Percentiles rank a stretch among this genome's conserved stretches.
Evolutionary conservation across 2,797 vertebrate species (phyloP).

Genomic region (Phoebastria nigripes): DNA sequence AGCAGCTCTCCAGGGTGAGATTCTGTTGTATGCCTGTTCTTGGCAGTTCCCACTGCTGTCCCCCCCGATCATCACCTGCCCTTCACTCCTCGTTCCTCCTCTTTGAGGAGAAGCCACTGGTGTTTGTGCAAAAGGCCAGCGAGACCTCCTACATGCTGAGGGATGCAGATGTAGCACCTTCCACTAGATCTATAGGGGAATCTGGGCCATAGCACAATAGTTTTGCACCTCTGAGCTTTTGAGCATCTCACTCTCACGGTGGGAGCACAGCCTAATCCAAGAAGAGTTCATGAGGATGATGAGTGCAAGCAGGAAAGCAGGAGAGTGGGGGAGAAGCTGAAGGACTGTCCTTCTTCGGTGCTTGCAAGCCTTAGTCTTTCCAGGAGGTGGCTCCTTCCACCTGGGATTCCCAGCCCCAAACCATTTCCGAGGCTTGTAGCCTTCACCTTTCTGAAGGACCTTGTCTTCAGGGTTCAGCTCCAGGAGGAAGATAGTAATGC

Average conservation of each 20-base stretch:
- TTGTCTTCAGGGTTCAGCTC: background rate
- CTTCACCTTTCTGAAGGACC: background rate
- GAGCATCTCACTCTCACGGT: fast-evolving
- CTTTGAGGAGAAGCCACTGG: background rate
- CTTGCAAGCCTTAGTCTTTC: background rate
- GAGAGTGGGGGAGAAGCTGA: fast-evolving
- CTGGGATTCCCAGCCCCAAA: background rate
- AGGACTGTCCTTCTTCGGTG: fast-evolving
- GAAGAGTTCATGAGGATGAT: fast-evolving
- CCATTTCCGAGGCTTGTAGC: background rate
- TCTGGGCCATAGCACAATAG: fast-evolving
- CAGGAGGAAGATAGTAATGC: background rate
- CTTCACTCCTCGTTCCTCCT: background rate
- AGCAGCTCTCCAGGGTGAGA: background rate
- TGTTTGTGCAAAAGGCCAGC: background rate
- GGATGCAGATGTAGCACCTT: background rate
- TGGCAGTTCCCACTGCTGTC: background rate
- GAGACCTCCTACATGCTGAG: background rate
- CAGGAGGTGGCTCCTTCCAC: background rate
- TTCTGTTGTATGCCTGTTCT: background rate
- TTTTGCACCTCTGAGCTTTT: background rate
- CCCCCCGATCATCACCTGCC: background rate
- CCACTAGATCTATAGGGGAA: fast-evolving
- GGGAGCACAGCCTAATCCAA: background rate
- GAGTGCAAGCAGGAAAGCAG: background rate